A percentile compares a stretch with the other conserved stretches of the same genome.
phyloP scores from a whole-genome alignment of 2,113 vertebrate genomes.

The Calidris pygmaea region DNA sequence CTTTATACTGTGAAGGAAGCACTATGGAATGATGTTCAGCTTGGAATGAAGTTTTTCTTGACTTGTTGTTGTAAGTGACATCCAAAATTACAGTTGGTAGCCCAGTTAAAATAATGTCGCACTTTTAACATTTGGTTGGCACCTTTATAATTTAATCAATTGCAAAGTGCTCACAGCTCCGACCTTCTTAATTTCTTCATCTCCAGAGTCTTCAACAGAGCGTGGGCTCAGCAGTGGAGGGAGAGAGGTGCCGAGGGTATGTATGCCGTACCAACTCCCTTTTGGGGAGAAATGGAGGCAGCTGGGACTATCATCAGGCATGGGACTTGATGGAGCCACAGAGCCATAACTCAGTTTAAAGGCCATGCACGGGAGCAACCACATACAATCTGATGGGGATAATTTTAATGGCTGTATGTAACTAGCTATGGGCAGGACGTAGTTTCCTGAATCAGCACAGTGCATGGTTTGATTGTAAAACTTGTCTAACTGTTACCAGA shows the following conservation, averaged over 20 bases:
- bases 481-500: neutral
- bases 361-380: neutral
- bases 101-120: neutral
- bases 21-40: neutral
- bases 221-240: accelerated
- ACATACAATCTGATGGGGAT: neutral
- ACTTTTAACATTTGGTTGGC: neutral
- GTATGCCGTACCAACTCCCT: neutral
- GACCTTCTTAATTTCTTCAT: neutral
- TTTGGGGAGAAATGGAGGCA: neutral
- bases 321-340: neutral
- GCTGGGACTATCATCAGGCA: neutral
- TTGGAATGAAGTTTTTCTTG: neutral
- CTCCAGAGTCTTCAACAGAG: neutral
- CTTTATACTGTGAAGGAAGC: neutral
- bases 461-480: neutral
- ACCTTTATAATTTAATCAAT: neutral
- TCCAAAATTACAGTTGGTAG: neutral
- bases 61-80: neutral
- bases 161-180: neutral
- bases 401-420: neutral
- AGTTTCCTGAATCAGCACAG: neutral
- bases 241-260: neutral
- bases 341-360: accelerated
- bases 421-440: neutral